Evolutionary conservation across 2,113 vertebrate genomes (phyloP).

Genomic region (Thalassoma bifasciatum): DNA sequence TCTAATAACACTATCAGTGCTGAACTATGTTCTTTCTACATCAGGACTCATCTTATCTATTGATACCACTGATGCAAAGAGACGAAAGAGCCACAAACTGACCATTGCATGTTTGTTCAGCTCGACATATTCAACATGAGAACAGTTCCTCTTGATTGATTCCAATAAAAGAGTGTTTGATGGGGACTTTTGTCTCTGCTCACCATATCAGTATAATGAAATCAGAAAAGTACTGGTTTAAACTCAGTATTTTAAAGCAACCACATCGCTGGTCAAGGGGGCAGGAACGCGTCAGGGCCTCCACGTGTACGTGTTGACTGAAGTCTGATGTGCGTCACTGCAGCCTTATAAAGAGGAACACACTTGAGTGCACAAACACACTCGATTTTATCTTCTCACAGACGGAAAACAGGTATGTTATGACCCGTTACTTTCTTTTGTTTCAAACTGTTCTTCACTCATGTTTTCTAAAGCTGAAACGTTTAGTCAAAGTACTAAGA

Average conservation of each 20-base stretch:
- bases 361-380: constrained; percentile 20
- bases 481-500: no score
- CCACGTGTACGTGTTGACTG: constrained; percentile 64
- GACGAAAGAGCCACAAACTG: neutral
- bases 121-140: neutral
- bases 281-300: constrained; percentile 54
- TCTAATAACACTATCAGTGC: constrained; percentile 20
- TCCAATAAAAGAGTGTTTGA: neutral
- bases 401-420: constrained; percentile 70
- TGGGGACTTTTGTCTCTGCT: neutral
- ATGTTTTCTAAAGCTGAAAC: neutral
- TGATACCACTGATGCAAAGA: neutral
- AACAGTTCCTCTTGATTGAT: no score
- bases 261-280: constrained; percentile 38
- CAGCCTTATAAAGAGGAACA: constrained; percentile 72
- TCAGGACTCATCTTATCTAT: constrained; percentile 26
- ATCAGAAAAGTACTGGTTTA: neutral
- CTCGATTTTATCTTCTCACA: constrained; percentile 41
- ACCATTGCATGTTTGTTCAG: no score
- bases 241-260: neutral
- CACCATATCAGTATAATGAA: neutral
- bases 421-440: neutral
- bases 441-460: no score
- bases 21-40: constrained; percentile 42
- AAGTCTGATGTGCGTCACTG: constrained; percentile 65